A percentile compares a stretch with the other conserved stretches of the same genome.
phyloP scores from a whole-genome alignment of 1,140 invertebrate species.

The Centruroides vittatus region DNA sequence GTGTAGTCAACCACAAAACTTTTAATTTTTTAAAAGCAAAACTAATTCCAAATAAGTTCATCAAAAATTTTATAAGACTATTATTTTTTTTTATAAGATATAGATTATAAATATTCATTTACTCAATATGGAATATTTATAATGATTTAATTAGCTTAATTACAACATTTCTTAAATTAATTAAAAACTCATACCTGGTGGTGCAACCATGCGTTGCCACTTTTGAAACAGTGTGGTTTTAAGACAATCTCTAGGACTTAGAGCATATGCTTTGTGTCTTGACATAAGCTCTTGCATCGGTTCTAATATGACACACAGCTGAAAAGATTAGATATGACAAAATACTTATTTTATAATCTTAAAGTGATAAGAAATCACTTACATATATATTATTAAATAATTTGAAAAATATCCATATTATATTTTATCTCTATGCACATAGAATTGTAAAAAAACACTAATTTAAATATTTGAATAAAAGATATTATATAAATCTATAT shows the following conservation, averaged over 20 bases:
- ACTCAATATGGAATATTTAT: background rate
- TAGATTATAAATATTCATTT: background rate
- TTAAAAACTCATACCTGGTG: conserved; percentile 42
- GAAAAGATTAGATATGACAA: conserved; percentile 20
- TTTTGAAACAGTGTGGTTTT: conserved; percentile 98
- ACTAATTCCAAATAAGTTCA: too few species aligned
- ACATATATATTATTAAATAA: background rate
- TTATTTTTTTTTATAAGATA: background rate
- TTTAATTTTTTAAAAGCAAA: too few species aligned
- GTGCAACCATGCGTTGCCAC: conserved; percentile 97
- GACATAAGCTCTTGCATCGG: conserved; percentile 99
- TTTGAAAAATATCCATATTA: background rate
- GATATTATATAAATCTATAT: too few species aligned
- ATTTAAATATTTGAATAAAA: too few species aligned
- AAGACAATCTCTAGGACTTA: conserved; percentile 88
- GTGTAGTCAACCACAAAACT: too few species aligned
- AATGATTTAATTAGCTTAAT: background rate
- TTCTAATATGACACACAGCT: conserved; percentile 73
- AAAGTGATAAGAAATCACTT: background rate
- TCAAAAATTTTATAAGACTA: background rate
- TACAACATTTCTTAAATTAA: background rate
- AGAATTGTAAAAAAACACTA: background rate
- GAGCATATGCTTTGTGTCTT: conserved; percentile 88
- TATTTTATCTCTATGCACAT: background rate
- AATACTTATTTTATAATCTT: conserved; percentile 5